These are phyloP conservation scores for Exephanes ischioxanthus DNA, from an alignment of 2,888 invertebrate species.

Conservation along the genomic window DNA sequence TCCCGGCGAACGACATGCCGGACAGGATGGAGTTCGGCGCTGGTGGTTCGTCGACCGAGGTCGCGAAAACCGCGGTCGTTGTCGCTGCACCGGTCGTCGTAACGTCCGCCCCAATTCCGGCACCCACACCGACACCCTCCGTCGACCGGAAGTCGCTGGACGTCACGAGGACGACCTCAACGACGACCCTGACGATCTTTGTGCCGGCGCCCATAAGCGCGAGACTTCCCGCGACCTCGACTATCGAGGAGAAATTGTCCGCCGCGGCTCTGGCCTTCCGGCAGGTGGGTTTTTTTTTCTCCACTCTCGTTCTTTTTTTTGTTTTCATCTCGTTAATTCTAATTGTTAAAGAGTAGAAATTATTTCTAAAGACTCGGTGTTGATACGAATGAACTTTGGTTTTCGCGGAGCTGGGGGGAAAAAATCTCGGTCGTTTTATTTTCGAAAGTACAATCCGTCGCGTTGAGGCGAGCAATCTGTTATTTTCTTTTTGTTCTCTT, in stretches of 20 bases:
- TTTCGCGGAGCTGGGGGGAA: conserved; percentile 31
- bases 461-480: no score
- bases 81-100: neutral
- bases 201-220: conserved; percentile 81
- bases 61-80: conserved; percentile 53
- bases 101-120: conserved; percentile 1
- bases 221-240: conserved; percentile 82
- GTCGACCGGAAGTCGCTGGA: conserved; percentile 67
- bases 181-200: conserved; percentile 70
- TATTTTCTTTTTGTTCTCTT: no score
- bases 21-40: conserved; percentile 72
- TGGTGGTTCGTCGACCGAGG: conserved; percentile 56
- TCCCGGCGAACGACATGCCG: conserved; percentile 81
- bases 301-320: conserved; percentile 15
- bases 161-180: conserved; percentile 74
- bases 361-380: conserved; percentile 28
- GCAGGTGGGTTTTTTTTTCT: conserved; percentile 37
- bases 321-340: conserved; percentile 24
- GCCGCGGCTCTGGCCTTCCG: conserved; percentile 80
- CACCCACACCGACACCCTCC: neutral
- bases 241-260: conserved; percentile 83
- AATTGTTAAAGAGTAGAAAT: conserved; percentile 63
- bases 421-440: conserved; percentile 9
- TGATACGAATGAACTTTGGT: conserved; percentile 22
- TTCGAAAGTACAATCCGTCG: no score